A percentile compares a stretch with the other conserved stretches of the same genome.
These are phyloP conservation scores for Centropyge bicolor DNA, from an alignment of 2,797 vertebrate species.

Conservation along the genomic window DNA sequence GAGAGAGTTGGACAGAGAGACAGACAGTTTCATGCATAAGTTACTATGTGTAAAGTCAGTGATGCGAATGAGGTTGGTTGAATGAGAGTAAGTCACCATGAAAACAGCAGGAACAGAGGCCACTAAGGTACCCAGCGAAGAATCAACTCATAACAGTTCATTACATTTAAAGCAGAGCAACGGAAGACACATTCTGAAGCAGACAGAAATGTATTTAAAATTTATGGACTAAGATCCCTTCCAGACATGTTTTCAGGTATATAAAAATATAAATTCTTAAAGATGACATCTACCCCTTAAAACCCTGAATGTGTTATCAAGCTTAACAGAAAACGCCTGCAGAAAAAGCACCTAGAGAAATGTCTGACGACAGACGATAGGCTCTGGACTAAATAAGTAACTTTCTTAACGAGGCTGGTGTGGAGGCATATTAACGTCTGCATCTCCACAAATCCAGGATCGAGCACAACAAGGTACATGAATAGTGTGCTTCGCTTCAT, in stretches of 20 bases:
- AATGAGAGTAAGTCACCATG: conserved; percentile 18
- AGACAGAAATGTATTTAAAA: background rate
- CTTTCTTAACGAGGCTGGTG: background rate
- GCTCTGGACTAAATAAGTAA: background rate
- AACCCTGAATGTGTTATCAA: background rate
- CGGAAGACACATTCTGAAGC: background rate
- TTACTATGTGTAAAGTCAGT: conserved; percentile 21
- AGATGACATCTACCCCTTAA: background rate
- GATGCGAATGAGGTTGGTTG: conserved; percentile 29
- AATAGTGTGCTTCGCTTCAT: too few relatives aligned
- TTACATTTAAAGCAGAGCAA: background rate
- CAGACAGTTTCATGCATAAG: conserved; percentile 32
- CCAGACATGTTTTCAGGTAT: background rate
- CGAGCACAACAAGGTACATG: too few relatives aligned
- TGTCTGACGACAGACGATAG: background rate
- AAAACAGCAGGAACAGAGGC: conserved; percentile 2
- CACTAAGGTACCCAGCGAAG: background rate
- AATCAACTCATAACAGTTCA: background rate
- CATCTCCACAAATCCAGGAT: too few relatives aligned
- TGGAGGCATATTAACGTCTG: too few relatives aligned
- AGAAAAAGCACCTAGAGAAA: background rate
- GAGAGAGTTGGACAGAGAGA: conserved; percentile 1
- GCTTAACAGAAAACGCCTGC: background rate
- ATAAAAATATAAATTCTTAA: background rate
- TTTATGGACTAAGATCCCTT: background rate